A percentile compares a stretch with the other conserved stretches of the same genome.
Evolutionary conservation across 2,797 vertebrate species (phyloP).

Genomic region (Myotis vivesi): DNA sequence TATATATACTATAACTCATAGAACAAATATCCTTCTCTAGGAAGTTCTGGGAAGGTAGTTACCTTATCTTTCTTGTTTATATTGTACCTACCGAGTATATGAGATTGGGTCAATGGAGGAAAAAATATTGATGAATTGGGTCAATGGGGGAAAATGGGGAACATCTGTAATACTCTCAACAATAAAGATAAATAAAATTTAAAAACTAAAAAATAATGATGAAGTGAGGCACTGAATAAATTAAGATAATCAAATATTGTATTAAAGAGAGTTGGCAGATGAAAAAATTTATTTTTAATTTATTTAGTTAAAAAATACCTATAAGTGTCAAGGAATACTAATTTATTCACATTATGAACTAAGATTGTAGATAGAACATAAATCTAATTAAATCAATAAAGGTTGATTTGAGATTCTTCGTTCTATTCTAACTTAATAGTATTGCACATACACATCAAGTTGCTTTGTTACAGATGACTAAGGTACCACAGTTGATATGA

Average conservation of each 20-base stretch:
- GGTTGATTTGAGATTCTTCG: background rate
- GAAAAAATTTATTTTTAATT: background rate
- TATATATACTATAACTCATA: background rate
- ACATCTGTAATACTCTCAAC: no score
- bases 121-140: background rate
- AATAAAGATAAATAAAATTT: no score
- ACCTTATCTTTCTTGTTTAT: background rate
- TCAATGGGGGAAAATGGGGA: no score
- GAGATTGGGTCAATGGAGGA: no score
- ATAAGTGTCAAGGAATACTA: background rate
- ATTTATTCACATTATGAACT: background rate
- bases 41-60: background rate
- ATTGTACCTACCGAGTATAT: background rate
- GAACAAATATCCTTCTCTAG: background rate
- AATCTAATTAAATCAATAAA: slow-evolving; percentile 36
- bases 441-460: background rate
- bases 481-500: background rate
- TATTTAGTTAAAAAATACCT: background rate
- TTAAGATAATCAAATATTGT: background rate
- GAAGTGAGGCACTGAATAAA: background rate
- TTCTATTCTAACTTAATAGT: background rate
- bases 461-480: background rate
- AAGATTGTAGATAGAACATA: background rate
- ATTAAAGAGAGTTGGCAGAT: background rate
- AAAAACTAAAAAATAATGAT: background rate